Base-by-base conservation (phyloP, 2,888 invertebrate species). In the Pherbina coryleti region DNA sequence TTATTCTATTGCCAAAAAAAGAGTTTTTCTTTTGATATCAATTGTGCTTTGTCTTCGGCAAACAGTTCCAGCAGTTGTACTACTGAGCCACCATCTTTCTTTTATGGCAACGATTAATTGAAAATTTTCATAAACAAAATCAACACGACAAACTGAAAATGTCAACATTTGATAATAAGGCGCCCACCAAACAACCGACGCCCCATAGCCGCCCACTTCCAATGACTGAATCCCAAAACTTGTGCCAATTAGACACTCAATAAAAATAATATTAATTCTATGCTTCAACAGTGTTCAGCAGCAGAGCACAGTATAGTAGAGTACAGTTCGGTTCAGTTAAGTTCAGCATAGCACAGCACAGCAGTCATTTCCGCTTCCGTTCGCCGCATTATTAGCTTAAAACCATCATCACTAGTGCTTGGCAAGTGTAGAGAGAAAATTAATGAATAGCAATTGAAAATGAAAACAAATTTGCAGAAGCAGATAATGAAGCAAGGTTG, bases 171-270 rank as follows among this genome's bases (percentile, higher is more conserved):
- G 22, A 19, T 9, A 37, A 37, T 37, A 3, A 37, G 37, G 37
- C 37, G 5, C 5, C 37, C 7, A 8, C 37, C 8, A n/a, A n/a
- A n/a, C 37, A 37, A 37, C 37, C 37, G 5, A 4, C 8, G 37
- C 7, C 37, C 31, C 37, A 37, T 37, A 37, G 37, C 5, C 5
- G 5, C 37, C 8, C 7, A 8, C 37, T 37, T 37, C 2, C 9
- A 51, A 69, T 51, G 62, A 62, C 49, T 25, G 34, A 28, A 19
- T 37, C 55, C 37, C 67, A 22, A 60, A 44, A 74, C 60, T 69
- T 74, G 57, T 67, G 73, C 67, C 77, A 77, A 77, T 67, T 66
- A 75, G 75, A 75, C 66, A 67, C 67, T 67, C 67, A 22, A 75
- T 55, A 66, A 55, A 67, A 75, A 75, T 66, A 66, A 67, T 66